Evolutionary conservation across 1,140 invertebrate genomes (phyloP).

Genomic region (Trichomalopsis sarcophagae): DNA sequence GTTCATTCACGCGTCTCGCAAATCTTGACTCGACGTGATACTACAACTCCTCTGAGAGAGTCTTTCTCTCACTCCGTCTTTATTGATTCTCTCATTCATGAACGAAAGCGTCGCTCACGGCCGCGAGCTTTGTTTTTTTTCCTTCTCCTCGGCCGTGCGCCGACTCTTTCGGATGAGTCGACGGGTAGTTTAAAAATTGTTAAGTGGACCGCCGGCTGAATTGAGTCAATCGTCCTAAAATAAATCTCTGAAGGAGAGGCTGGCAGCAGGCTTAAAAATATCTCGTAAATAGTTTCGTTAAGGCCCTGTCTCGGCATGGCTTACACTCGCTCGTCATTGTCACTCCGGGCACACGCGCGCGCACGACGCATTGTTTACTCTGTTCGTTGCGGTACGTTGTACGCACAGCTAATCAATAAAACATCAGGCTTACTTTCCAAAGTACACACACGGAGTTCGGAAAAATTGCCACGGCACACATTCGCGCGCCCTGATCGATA

Average conservation of each 20-base stretch:
- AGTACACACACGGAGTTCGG: neutral
- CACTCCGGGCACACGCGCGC: neutral
- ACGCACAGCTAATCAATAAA: neutral
- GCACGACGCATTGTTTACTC: neutral
- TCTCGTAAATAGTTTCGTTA: conserved; percentile 27
- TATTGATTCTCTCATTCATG: conserved; percentile 51
- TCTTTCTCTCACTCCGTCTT: conserved; percentile 18
- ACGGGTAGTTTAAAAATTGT: neutral
- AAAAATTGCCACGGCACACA: too few relatives aligned
- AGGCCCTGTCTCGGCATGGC: neutral
- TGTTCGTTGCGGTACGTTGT: neutral
- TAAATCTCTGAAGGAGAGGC: conserved; percentile 37
- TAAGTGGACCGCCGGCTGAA: neutral
- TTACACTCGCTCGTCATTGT: neutral
- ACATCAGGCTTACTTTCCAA: neutral
- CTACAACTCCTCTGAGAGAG: neutral
- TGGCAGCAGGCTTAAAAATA: neutral
- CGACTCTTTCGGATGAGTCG: neutral
- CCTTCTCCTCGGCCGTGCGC: neutral
- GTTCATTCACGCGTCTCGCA: conserved; percentile 72
- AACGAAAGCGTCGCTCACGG: neutral
- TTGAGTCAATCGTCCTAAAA: conserved; percentile 45
- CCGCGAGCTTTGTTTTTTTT: neutral
- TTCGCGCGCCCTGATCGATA: too few relatives aligned
- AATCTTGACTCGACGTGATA: conserved; percentile 68